phyloP scores from a whole-genome alignment of 2,888 invertebrate species.

The Lithophane semibrunnea region DNA sequence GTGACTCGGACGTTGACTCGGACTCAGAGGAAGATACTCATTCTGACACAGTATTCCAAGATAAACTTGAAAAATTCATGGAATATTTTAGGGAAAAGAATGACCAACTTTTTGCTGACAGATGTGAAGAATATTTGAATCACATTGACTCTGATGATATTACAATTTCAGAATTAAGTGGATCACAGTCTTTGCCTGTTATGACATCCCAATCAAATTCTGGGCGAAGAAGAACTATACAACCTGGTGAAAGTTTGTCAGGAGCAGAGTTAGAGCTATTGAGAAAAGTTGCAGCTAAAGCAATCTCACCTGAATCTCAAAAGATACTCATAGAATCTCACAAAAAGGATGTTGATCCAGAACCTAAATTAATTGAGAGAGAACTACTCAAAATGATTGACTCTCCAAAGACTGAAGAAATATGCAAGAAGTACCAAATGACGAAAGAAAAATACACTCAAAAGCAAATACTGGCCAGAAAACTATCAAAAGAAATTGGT shows the following conservation, averaged over 20 bases:
- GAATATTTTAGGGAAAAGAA: conserved; percentile 93
- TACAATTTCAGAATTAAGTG: conserved; percentile 88
- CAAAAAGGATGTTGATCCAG: conserved; percentile 89
- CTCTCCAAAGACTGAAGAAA: conserved; percentile 86
- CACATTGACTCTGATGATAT: conserved; percentile 89
- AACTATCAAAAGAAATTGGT: conserved; percentile 91
- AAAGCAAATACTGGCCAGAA: conserved; percentile 87
- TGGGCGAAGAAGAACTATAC: conserved; percentile 90
- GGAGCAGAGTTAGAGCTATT: conserved; percentile 91
- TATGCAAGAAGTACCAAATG: conserved; percentile 89
- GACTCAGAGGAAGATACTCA: conserved; percentile 91
- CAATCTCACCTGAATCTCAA: conserved; percentile 88
- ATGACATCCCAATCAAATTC: conserved; percentile 88
- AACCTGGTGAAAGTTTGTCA: conserved; percentile 91
- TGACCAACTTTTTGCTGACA: conserved; percentile 91
- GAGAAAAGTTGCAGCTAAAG: conserved; percentile 91
- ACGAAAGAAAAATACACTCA: conserved; percentile 88
- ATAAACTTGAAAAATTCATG: conserved; percentile 93
- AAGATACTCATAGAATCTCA: conserved; percentile 90
- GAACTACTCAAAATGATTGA: conserved; percentile 89
- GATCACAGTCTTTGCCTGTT: conserved; percentile 86
- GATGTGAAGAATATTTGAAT: conserved; percentile 91
- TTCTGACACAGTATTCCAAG: conserved; percentile 92
- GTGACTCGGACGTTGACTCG: conserved; percentile 91
- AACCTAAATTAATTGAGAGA: conserved; percentile 89